Percentiles rank a stretch among this genome's conserved stretches.
Evolutionary conservation across 2,113 vertebrate species (phyloP).

Genomic region (Myxocyprinus asiaticus): DNA sequence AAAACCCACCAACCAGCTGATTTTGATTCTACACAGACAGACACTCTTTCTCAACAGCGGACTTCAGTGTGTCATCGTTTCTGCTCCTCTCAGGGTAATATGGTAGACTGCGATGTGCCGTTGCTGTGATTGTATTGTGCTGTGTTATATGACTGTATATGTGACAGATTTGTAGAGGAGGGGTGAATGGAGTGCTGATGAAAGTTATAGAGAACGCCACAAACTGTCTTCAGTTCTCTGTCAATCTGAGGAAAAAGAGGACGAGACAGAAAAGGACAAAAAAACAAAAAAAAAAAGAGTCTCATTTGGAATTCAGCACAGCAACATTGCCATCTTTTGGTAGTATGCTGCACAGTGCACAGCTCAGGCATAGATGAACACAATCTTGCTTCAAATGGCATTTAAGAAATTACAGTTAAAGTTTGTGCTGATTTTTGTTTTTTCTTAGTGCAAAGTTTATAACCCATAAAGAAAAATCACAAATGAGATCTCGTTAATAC

Average conservation of each 20-base stretch:
- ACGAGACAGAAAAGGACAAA: conserved; percentile 27
- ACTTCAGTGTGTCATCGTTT: too few relatives aligned
- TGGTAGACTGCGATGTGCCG: too few relatives aligned
- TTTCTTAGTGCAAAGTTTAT: too few relatives aligned
- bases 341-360: conserved; percentile 67
- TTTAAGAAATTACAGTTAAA: not conserved
- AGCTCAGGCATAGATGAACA: conserved; percentile 24
- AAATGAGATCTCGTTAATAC: too few relatives aligned
- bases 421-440: not conserved
- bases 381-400: not conserved
- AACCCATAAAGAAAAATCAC: too few relatives aligned
- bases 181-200: not conserved
- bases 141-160: too few relatives aligned
- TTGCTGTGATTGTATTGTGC: too few relatives aligned
- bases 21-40: too few relatives aligned
- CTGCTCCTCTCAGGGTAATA: too few relatives aligned
- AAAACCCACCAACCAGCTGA: too few relatives aligned
- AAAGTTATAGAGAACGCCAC: not conserved
- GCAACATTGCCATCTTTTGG: conserved; percentile 98
- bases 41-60: not conserved
- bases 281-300: conserved; percentile 56
- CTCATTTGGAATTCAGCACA: conserved; percentile 78
- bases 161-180: not conserved
- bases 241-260: conserved; percentile 14
- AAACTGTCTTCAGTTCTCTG: not conserved